Conservation (phyloP, 2,888 invertebrate species). For the Exephanes ischioxanthus region DNA sequence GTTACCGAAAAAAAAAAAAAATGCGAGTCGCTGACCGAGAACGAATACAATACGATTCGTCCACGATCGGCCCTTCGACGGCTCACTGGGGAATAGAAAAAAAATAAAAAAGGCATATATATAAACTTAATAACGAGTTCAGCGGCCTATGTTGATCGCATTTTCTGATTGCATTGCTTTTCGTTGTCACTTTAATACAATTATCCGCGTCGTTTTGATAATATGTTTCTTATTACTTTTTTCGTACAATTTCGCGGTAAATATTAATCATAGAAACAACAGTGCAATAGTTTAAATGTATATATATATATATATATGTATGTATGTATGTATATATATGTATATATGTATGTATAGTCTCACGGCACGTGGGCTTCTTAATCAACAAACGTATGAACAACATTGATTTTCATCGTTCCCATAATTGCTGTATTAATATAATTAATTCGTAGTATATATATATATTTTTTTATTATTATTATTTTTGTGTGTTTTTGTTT, state of each 20-base stretch:
- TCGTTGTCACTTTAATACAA: constrained; percentile 42
- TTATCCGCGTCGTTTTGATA: constrained; percentile 23
- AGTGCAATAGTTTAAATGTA: constrained; percentile 50
- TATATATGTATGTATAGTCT: constrained; percentile 52
- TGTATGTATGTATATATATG: constrained; percentile 43
- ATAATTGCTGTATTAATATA: constrained; percentile 54
- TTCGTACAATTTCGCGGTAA: constrained; percentile 44
- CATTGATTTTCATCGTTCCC: constrained; percentile 71
- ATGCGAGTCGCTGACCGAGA: constrained; percentile 8
- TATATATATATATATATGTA: constrained; percentile 33
- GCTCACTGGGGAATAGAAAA: not conserved
- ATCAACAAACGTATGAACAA: constrained; percentile 77
- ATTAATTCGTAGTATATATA: constrained; percentile 67
- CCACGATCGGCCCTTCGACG: constrained; percentile 8
- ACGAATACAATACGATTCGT: constrained; percentile 9
- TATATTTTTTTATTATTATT: constrained; percentile 69
- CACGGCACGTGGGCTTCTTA: constrained; percentile 58
- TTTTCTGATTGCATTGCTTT: constrained; percentile 28
- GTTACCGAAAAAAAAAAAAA: not conserved
- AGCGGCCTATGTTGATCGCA: constrained; percentile 48
- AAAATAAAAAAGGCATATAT: constrained; percentile 8
- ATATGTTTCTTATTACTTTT: constrained; percentile 21
- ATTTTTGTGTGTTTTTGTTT: constrained; percentile 42
- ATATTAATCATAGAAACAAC: constrained; percentile 62
- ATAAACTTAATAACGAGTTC: constrained; percentile 49